Conservation (phyloP, 2,797 vertebrate species). For the Corythornis leucogaster region DNA sequence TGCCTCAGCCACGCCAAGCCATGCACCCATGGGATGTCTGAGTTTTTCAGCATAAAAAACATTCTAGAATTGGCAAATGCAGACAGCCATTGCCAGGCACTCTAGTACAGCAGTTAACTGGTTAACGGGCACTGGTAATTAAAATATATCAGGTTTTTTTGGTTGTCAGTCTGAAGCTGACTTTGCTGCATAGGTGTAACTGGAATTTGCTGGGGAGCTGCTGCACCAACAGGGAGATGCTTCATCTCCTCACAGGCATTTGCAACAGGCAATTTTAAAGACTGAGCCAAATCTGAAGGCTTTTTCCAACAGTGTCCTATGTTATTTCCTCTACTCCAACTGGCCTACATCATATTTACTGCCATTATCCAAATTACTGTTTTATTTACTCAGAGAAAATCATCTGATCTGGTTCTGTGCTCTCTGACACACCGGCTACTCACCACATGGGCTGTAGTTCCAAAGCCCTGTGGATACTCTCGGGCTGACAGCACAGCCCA, state of each 20-base stretch:
- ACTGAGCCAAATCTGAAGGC: neutral
- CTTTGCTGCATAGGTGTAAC: neutral
- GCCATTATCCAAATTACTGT: rapidly evolving
- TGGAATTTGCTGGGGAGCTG: neutral
- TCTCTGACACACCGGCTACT: neutral
- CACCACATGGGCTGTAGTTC: rapidly evolving
- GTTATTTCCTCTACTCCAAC: neutral
- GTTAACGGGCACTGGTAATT: rapidly evolving
- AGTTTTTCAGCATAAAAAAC: rapidly evolving
- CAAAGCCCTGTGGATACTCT: rapidly evolving
- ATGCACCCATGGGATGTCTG: rapidly evolving
- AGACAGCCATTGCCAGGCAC: neutral
- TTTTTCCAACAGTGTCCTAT: neutral
- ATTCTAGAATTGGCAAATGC: neutral
- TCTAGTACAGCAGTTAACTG: neutral
- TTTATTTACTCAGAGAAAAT: rapidly evolving
- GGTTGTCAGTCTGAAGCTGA: neutral
- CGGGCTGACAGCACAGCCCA: rapidly evolving
- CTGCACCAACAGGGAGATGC: neutral
- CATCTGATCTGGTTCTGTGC: rapidly evolving
- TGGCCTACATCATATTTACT: rapidly evolving
- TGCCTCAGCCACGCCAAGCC: neutral
- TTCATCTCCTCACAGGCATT: neutral
- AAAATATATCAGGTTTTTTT: rapidly evolving
- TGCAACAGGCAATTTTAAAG: neutral